phyloP scores from a whole-genome alignment of 2,888 invertebrate genomes.

The Temnothorax rugatulus region DNA sequence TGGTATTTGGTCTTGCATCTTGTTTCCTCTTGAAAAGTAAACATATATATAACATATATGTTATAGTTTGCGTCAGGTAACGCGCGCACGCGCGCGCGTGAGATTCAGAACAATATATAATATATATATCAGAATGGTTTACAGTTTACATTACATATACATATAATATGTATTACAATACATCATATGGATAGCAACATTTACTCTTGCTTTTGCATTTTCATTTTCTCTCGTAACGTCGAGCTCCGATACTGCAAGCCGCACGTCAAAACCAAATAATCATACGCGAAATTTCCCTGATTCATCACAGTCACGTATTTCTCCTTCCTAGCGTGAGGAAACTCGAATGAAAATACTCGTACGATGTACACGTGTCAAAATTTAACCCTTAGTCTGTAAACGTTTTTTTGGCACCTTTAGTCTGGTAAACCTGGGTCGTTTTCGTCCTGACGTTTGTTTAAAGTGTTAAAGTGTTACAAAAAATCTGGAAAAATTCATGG shows the following conservation, averaged over 20 bases:
- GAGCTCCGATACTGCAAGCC: conserved; percentile 80
- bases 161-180: not conserved
- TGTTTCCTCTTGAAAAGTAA: conserved; percentile 38
- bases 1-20: conserved; percentile 84
- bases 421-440: too few relatives aligned
- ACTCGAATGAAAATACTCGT: not conserved
- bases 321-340: conserved; percentile 82
- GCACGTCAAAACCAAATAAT: conserved; percentile 83
- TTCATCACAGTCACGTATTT: conserved; percentile 87
- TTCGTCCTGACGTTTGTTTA: too few relatives aligned
- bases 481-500: too few relatives aligned
- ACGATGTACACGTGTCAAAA: not conserved
- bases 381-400: too few relatives aligned
- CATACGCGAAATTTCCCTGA: conserved; percentile 80
- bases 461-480: too few relatives aligned
- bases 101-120: not conserved
- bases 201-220: conserved; percentile 65
- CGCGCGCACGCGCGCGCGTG: too few relatives aligned
- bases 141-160: not conserved
- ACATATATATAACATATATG: not conserved
- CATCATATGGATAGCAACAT: not conserved
- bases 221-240: conserved; percentile 60
- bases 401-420: too few relatives aligned
- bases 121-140: too few relatives aligned
- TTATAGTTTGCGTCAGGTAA: not conserved